Base-by-base conservation (phyloP, 2,888 invertebrate species). In the Chaitophorus viminalis region DNA sequence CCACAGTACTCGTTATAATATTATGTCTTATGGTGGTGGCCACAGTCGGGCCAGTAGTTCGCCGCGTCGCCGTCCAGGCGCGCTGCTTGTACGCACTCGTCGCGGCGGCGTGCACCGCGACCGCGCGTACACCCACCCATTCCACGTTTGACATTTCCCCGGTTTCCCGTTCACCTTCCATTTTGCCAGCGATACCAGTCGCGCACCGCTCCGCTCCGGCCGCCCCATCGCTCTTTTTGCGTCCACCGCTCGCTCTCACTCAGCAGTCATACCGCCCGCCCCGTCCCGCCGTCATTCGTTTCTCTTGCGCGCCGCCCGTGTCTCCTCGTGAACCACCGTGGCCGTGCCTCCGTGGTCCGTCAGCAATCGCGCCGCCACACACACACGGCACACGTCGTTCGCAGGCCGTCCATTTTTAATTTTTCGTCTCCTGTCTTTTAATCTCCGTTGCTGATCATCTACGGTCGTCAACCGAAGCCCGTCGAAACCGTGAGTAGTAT, bases 91-190 rank as follows among this genome's bases (percentile, higher is more conserved):
- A 68, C 68, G 54, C 4, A 54, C 54, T 2, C 54, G 54, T 54
- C 3, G 54, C 18, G 39, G 68, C 68, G 68, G 68, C 68, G n/a
- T n/a, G 29, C 6, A 25, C 18, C 25, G 52, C 21, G n/a, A 29
- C 52, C 14, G 33, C 70, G 8, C n/a, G 11, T 21, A 6, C 8
- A 1, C n/a, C n/a, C n/a, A n/a, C n/a, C 74, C 74, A 29, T 75
- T 75, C 52, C n/a, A 2, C 39, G 11, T 39, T 39, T 79, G 33
- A 33, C 76, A 46, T 77, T 52, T 85, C n/a, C n/a, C n/a, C n/a
- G n/a, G n/a, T n/a, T n/a, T n/a, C 76, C 76, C 77, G 77, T 85
- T 77, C 84, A 77, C 84, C 84, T 77, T 77, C 76, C 84, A 85
- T 85, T 77, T 85, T 85, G 84, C 60, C 17, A 1, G 68, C 11